Evolutionary conservation across 2,113 vertebrate species (phyloP).

Genomic region (Vulpes ferrilata): DNA sequence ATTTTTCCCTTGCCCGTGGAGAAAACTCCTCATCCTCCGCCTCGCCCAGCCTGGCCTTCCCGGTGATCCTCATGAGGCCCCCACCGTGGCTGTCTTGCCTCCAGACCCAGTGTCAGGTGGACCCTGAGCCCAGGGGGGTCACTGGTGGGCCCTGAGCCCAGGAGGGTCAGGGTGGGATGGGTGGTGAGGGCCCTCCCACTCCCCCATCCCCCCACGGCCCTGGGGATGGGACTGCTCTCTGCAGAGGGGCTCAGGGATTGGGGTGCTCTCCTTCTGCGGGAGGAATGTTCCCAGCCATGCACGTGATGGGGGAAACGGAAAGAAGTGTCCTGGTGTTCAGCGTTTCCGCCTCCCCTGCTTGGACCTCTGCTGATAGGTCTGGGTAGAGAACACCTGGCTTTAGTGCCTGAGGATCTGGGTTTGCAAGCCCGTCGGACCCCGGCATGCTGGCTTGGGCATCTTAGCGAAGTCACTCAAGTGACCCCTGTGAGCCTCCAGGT

Average conservation of each 20-base stretch:
- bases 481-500: neutral
- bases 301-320: neutral
- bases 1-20: slow-evolving; percentile 63
- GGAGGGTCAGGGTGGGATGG: neutral
- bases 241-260: neutral
- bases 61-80: neutral
- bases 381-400: neutral
- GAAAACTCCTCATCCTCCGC: slow-evolving; percentile 51
- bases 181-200: rapidly evolving
- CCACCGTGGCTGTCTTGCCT: neutral
- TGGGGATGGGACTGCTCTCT: neutral
- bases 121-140: too few relatives aligned
- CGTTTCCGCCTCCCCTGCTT: neutral
- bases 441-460: neutral
- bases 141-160: neutral
- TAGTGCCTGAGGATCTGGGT: neutral
- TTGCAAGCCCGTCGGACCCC: neutral
- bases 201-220: neutral
- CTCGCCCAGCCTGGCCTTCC: neutral
- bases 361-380: neutral
- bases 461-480: neutral
- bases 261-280: neutral
- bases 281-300: neutral
- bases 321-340: neutral
- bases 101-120: neutral